phyloP scores from a whole-genome alignment of 2,113 vertebrate species.

The Harpagus bidentatus region DNA sequence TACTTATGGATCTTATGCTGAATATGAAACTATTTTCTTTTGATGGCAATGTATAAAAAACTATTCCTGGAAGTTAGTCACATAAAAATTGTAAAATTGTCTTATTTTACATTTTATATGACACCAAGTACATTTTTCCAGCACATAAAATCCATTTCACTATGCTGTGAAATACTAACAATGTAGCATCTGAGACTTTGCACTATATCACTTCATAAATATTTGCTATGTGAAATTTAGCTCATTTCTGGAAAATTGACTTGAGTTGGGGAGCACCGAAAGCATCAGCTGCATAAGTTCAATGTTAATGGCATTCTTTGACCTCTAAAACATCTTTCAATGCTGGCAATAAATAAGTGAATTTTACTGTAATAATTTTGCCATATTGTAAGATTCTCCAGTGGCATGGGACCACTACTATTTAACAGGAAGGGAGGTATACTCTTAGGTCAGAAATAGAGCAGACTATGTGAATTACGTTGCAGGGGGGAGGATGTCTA shows the following conservation, averaged over 20 bases:
- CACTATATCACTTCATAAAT: neutral
- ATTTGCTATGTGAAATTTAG: neutral
- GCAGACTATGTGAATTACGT: neutral
- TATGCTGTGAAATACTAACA: neutral
- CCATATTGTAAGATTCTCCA: neutral
- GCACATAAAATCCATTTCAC: neutral
- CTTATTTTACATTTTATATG: neutral
- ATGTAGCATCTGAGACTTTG: neutral
- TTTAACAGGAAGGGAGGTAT: neutral
- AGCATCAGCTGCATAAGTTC: neutral
- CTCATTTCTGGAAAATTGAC: neutral
- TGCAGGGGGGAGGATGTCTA: neutral
- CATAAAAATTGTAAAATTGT: neutral
- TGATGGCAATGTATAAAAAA: neutral
- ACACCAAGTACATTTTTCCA: neutral
- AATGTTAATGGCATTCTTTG: neutral
- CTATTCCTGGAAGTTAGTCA: neutral
- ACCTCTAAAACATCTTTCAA: neutral
- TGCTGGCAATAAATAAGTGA: neutral
- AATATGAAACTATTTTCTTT: neutral
- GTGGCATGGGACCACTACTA: neutral
- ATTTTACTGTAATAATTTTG: neutral
- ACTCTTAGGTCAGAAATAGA: neutral
- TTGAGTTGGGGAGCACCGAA: neutral
- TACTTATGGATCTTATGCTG: neutral